phyloP scores from a whole-genome alignment of 1,140 invertebrate species.

The Camponotus pennsylvanicus region DNA sequence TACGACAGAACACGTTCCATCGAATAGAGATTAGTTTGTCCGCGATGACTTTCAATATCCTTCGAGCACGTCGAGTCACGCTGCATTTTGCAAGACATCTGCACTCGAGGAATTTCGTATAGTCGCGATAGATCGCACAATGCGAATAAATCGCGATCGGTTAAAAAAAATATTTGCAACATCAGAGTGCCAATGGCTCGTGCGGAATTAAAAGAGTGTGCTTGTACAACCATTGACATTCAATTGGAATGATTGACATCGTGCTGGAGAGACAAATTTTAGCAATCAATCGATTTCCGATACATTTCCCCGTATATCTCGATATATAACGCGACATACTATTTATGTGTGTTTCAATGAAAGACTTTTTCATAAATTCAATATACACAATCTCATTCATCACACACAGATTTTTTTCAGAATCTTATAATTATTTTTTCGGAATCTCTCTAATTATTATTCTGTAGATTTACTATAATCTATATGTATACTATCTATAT shows the following conservation, averaged over 20 bases:
- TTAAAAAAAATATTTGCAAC: slow-evolving; percentile 46
- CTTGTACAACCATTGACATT: slow-evolving; percentile 35
- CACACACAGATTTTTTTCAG: not conserved
- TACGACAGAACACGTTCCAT: slow-evolving; percentile 67
- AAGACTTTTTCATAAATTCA: not conserved
- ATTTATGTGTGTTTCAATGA: not conserved
- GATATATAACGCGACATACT: slow-evolving; percentile 15
- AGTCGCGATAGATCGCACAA: slow-evolving; percentile 22
- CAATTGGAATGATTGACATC: slow-evolving; percentile 35
- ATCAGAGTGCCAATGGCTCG: slow-evolving; percentile 29
- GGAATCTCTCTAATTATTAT: no score
- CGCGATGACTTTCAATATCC: slow-evolving; percentile 70
- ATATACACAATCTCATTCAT: slow-evolving; percentile 9
- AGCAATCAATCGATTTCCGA: slow-evolving; percentile 52
- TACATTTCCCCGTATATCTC: slow-evolving; percentile 5
- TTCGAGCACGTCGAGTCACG: slow-evolving; percentile 39
- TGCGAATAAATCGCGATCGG: slow-evolving; percentile 20
- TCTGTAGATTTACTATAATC: not conserved
- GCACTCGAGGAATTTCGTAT: slow-evolving; percentile 42
- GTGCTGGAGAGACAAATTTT: slow-evolving; percentile 40
- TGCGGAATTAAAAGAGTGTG: slow-evolving; percentile 44
- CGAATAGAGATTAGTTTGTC: slow-evolving; percentile 71
- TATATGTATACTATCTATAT: not conserved
- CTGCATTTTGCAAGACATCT: slow-evolving; percentile 33
- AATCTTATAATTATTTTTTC: not conserved